phyloP scores from a whole-genome alignment of 2,797 vertebrate species.

The Benthosema pterotum region DNA sequence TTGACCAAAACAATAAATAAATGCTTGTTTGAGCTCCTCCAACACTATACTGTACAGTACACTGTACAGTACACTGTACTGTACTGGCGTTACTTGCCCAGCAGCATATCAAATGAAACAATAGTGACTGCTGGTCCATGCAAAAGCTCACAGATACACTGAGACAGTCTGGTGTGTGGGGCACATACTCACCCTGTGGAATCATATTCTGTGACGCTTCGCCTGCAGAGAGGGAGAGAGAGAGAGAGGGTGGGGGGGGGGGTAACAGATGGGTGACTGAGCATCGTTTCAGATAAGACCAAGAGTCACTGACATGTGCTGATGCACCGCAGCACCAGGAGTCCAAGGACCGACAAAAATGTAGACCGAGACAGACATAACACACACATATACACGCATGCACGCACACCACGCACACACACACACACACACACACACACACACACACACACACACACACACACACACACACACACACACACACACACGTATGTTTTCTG shows the following conservation, averaged over 20 bases:
- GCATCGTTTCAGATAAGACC: conserved; percentile 35
- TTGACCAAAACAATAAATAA: conserved; percentile 29
- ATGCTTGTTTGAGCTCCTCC: conserved; percentile 12
- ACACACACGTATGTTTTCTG: conserved; percentile 10
- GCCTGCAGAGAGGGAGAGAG: conserved; percentile 50
- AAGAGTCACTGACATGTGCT: neutral
- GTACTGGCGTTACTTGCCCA: neutral
- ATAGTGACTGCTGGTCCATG: conserved; percentile 17
- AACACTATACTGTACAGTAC: no score
- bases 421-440: neutral
- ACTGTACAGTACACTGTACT: no score
- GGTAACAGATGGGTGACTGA: conserved; percentile 42
- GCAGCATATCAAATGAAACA: conserved; percentile 35
- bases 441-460: conserved; percentile 5
- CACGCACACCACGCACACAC: neutral
- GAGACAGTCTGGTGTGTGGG: conserved; percentile 22
- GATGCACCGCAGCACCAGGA: neutral
- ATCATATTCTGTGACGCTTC: conserved; percentile 62
- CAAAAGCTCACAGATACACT: neutral
- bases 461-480: conserved; percentile 9
- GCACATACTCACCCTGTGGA: conserved; percentile 65
- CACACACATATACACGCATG: neutral
- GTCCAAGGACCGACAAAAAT: neutral
- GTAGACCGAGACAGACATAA: neutral
- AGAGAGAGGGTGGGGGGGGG: no score